These are phyloP conservation scores for Muschampia plurimacula DNA, from an alignment of 2,888 invertebrate species.

Conservation along the genomic window DNA sequence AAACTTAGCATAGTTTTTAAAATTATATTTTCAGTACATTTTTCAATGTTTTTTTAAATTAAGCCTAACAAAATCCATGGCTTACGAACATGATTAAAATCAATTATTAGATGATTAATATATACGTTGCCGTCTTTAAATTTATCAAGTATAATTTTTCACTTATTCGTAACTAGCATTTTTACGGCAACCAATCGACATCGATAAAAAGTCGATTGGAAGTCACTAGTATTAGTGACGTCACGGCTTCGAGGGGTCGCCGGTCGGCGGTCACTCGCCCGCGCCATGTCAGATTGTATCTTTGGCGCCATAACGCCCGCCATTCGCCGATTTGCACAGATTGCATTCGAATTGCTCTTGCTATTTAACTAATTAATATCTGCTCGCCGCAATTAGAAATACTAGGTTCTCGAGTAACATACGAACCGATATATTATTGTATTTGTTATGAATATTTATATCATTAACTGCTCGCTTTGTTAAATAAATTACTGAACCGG, in stretches of 20 bases:
- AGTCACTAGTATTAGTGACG: slow-evolving; percentile 50
- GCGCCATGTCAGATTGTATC: slow-evolving; percentile 74
- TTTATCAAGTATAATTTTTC: not conserved
- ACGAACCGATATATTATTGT: slow-evolving; percentile 18
- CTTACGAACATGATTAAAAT: too few relatives aligned
- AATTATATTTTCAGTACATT: too few relatives aligned
- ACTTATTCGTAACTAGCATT: not conserved
- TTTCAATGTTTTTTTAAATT: too few relatives aligned
- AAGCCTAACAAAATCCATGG: too few relatives aligned
- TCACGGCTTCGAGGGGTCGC: slow-evolving; percentile 64
- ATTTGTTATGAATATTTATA: slow-evolving; percentile 37
- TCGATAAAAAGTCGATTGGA: slow-evolving; percentile 35
- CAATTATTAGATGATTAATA: too few relatives aligned
- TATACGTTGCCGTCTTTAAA: too few relatives aligned
- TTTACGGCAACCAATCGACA: slow-evolving; percentile 42
- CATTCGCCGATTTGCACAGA: slow-evolving; percentile 66
- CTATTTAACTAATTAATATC: slow-evolving; percentile 66
- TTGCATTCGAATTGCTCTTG: slow-evolving; percentile 67
- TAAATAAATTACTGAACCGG: not conserved
- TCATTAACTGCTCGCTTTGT: slow-evolving; percentile 25
- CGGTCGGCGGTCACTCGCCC: slow-evolving; percentile 70
- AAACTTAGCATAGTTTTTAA: too few relatives aligned
- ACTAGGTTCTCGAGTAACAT: slow-evolving; percentile 8
- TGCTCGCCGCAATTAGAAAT: slow-evolving; percentile 33
- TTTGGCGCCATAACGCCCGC: slow-evolving; percentile 74